A percentile compares a stretch with the other conserved stretches of the same genome.
phyloP scores from a whole-genome alignment of 2,797 vertebrate genomes.

The Characodon lateralis region DNA sequence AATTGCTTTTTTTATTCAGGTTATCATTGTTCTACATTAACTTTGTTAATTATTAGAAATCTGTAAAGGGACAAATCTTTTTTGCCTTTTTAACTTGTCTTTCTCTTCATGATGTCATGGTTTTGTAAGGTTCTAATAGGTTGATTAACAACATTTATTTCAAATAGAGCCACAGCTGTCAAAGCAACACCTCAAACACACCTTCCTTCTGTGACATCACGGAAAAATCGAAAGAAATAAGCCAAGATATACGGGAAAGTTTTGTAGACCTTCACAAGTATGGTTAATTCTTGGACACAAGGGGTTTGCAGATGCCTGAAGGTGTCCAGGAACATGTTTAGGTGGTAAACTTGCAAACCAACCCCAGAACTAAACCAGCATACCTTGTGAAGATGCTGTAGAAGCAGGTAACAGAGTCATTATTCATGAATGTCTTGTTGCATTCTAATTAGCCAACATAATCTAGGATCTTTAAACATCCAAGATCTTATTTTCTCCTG shows the following conservation, averaged over 20 bases:
- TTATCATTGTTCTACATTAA: too few relatives aligned
- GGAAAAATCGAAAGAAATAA: neutral
- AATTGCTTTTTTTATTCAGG: too few relatives aligned
- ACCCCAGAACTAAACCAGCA: neutral
- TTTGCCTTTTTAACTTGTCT: too few relatives aligned
- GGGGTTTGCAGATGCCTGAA: neutral
- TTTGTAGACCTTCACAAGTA: neutral
- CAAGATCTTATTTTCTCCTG: neutral
- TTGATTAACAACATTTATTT: too few relatives aligned
- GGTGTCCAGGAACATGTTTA: too few relatives aligned
- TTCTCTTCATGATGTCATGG: too few relatives aligned
- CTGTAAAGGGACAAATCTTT: too few relatives aligned
- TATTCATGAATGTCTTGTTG: neutral
- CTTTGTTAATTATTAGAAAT: too few relatives aligned
- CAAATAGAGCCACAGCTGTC: neutral
- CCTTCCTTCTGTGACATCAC: neutral
- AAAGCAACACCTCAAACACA: neutral
- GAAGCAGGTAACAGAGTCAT: neutral
- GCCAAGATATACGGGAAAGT: neutral
- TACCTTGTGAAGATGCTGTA: neutral
- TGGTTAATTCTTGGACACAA: neutral
- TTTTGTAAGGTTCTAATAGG: too few relatives aligned
- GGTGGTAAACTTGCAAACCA: neutral
- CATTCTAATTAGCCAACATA: neutral
- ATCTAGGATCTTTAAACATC: neutral